Percentiles rank a stretch among this genome's conserved stretches.
Evolutionary conservation across 2,113 vertebrate genomes (phyloP).

Genomic region (Peromyscus leucopus): DNA sequence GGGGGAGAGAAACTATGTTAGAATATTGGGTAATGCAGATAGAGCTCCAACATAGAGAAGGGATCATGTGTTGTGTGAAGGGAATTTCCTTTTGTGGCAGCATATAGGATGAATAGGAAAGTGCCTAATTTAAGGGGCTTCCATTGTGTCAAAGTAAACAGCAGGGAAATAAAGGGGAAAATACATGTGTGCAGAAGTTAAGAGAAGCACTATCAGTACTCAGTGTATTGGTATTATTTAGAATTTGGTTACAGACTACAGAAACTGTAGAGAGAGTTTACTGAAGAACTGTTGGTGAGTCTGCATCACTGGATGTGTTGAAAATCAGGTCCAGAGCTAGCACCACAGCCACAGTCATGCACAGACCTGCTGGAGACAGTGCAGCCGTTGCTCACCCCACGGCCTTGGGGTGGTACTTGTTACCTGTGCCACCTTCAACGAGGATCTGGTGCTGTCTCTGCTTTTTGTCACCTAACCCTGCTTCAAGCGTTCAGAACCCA

Average conservation of each 20-base stretch:
- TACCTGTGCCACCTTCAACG: neutral
- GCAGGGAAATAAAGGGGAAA: neutral
- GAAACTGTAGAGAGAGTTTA: slow-evolving; percentile 18
- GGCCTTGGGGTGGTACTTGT: neutral
- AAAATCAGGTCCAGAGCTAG: neutral
- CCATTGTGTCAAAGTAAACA: neutral
- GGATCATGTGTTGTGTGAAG: neutral
- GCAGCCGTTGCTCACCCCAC: neutral
- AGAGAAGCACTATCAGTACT: neutral
- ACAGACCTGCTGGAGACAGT: neutral
- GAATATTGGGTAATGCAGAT: neutral
- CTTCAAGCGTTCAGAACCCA: neutral
- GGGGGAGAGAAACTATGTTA: neutral
- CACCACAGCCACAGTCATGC: neutral
- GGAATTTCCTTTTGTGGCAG: neutral
- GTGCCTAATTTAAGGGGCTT: neutral
- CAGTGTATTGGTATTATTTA: neutral
- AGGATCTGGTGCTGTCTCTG: neutral
- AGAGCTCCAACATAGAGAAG: neutral
- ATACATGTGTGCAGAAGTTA: neutral
- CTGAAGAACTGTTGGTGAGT: neutral
- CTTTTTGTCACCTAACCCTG: slow-evolving; percentile 1
- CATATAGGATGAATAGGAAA: neutral
- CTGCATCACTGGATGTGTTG: neutral
- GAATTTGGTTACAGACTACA: neutral